Evolutionary conservation across 2,888 invertebrate genomes (phyloP).

Genomic region (Nomada fucata): DNA sequence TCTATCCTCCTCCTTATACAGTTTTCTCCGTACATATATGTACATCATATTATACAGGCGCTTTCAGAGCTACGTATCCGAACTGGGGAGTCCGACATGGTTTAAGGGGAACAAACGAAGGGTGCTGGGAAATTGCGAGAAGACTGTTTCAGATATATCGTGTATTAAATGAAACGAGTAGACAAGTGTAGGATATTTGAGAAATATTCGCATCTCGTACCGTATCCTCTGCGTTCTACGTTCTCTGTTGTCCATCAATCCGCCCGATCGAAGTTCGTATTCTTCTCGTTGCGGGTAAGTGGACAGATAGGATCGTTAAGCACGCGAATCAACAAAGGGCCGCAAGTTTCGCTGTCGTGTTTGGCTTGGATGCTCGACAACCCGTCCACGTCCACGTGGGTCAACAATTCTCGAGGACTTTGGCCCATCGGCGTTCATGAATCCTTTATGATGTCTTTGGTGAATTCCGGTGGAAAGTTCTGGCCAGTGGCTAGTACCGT

Average conservation of each 20-base stretch:
- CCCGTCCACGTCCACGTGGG: conserved; percentile 47
- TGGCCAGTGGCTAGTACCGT: conserved; percentile 4
- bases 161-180: too few relatives aligned
- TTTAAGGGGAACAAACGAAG: too few relatives aligned
- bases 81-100: too few relatives aligned
- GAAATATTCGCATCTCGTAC: too few relatives aligned
- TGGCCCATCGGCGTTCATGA: conserved; percentile 44
- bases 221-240: background rate
- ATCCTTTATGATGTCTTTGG: conserved; percentile 63
- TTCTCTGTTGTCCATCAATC: background rate
- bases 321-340: conserved; percentile 1
- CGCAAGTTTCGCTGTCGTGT: conserved; percentile 30
- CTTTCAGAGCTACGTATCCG: too few relatives aligned
- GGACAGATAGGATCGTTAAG: background rate
- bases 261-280: background rate
- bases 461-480: conserved; percentile 56
- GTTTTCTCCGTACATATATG: background rate
- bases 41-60: background rate
- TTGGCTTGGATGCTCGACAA: conserved; percentile 49
- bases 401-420: conserved; percentile 61
- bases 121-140: too few relatives aligned
- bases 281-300: conserved; percentile 45
- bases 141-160: too few relatives aligned
- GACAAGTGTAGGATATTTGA: too few relatives aligned
- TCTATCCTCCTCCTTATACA: background rate